Conservation (phyloP, 2,797 vertebrate genomes). For the Sandelia bainsii region DNA sequence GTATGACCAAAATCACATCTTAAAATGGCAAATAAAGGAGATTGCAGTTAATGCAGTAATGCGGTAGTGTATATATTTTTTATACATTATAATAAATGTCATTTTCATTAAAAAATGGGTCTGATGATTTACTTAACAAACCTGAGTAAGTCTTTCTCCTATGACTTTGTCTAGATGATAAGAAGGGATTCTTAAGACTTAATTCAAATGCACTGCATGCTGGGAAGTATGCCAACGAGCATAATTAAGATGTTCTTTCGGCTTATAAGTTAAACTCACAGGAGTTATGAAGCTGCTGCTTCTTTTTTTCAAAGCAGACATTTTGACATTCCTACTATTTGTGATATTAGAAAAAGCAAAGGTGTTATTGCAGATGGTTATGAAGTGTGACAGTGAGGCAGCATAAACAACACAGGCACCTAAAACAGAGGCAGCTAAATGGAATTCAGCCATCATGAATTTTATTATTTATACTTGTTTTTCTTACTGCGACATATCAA, state of each 20-base stretch:
- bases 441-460: background rate
- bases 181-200: conserved; percentile 36
- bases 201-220: conserved; percentile 60
- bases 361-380: background rate
- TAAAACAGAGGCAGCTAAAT: background rate
- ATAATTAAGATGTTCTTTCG: conserved; percentile 64
- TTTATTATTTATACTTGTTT: background rate
- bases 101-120: conserved; percentile 18
- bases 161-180: conserved; percentile 39
- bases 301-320: background rate
- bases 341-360: background rate
- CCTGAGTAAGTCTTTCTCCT: conserved; percentile 31
- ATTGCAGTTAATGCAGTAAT: background rate
- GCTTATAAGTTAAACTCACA: conserved; percentile 52
- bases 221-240: conserved; percentile 52
- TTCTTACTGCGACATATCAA: background rate
- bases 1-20: background rate
- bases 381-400: background rate
- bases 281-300: conserved; percentile 35
- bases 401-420: background rate
- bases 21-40: background rate
- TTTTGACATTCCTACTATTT: too few relatives aligned
- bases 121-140: conserved; percentile 30
- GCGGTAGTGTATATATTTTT: background rate
- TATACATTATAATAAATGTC: conserved; percentile 2